These are phyloP conservation scores for Leptopilina clavipes DNA, from an alignment of 1,140 invertebrate genomes.

Conservation along the genomic window DNA sequence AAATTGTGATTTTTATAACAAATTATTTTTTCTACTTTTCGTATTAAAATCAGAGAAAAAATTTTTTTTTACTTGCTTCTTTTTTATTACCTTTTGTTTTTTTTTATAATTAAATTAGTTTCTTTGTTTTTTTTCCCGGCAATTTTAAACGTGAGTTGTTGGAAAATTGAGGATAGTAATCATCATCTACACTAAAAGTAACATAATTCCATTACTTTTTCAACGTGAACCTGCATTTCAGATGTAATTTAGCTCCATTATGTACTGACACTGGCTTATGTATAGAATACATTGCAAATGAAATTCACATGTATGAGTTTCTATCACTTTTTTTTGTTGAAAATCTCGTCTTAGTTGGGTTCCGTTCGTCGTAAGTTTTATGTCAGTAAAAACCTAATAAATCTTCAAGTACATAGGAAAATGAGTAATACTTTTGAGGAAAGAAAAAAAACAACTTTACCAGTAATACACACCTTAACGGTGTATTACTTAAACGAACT, in stretches of 20 bases:
- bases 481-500: constrained; percentile 18
- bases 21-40: too few relatives aligned
- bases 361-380: not conserved
- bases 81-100: too few relatives aligned
- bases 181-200: constrained; percentile 26
- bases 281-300: too few relatives aligned
- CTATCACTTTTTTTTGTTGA: constrained; percentile 14
- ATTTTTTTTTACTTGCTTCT: not conserved
- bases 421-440: not conserved
- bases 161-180: constrained; percentile 6
- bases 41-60: too few relatives aligned
- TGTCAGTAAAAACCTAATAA: constrained; percentile 48
- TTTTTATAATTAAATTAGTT: constrained; percentile 8
- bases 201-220: constrained; percentile 9
- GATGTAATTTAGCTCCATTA: constrained; percentile 27
- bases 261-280: not conserved
- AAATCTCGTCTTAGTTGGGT: constrained; percentile 3
- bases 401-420: constrained; percentile 46
- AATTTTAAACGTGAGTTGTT: not conserved
- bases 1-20: too few relatives aligned
- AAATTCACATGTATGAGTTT: not conserved
- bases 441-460: not conserved
- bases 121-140: not conserved
- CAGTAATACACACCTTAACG: constrained; percentile 11
- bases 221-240: constrained; percentile 12